Evolutionary conservation across 2,888 invertebrate species (phyloP).

Genomic region (Clunio marinus): DNA sequence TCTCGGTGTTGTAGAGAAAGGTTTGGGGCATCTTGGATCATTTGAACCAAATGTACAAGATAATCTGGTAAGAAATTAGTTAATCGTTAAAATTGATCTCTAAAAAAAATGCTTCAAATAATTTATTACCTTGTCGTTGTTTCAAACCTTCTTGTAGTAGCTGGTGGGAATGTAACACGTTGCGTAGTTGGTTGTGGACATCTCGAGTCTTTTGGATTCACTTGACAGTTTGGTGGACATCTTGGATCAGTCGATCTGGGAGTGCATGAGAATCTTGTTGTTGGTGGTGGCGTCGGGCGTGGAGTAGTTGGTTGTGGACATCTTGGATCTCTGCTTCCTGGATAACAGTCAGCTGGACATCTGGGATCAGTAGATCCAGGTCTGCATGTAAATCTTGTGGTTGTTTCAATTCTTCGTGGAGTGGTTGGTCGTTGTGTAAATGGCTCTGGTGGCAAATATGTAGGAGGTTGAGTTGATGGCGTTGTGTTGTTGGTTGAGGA

Average conservation of each 20-base stretch:
- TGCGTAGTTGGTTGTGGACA: slow-evolving; percentile 43
- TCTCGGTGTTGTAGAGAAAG: slow-evolving; percentile 40
- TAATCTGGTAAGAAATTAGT: slow-evolving; percentile 44
- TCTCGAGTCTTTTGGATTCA: slow-evolving; percentile 48
- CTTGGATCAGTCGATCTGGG: slow-evolving; percentile 47
- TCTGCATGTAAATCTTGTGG: slow-evolving; percentile 46
- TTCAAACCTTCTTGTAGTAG: slow-evolving; percentile 44
- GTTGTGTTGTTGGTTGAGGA: slow-evolving; percentile 43
- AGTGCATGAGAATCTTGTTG: slow-evolving; percentile 45
- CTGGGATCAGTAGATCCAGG: slow-evolving; percentile 46
- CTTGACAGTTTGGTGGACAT: slow-evolving; percentile 47
- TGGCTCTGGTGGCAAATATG: slow-evolving; percentile 1
- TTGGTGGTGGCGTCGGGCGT: slow-evolving; percentile 38
- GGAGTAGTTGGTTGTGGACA: slow-evolving; percentile 43
- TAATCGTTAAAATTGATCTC: no score
- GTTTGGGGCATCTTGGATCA: slow-evolving; percentile 45
- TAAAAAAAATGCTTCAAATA: no score
- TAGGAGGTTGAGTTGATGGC: slow-evolving; percentile 39
- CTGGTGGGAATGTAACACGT: slow-evolving; percentile 45
- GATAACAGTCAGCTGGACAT: slow-evolving; percentile 44
- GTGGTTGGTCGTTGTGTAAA: slow-evolving; percentile 18
- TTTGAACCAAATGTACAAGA: slow-evolving; percentile 48
- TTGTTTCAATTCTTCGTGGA: slow-evolving; percentile 7
- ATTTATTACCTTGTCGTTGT: slow-evolving; percentile 40
- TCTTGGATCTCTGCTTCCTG: slow-evolving; percentile 45